These are phyloP conservation scores for Trialeurodes vaporariorum DNA, from an alignment of 1,140 invertebrate species.

Conservation along the genomic window DNA sequence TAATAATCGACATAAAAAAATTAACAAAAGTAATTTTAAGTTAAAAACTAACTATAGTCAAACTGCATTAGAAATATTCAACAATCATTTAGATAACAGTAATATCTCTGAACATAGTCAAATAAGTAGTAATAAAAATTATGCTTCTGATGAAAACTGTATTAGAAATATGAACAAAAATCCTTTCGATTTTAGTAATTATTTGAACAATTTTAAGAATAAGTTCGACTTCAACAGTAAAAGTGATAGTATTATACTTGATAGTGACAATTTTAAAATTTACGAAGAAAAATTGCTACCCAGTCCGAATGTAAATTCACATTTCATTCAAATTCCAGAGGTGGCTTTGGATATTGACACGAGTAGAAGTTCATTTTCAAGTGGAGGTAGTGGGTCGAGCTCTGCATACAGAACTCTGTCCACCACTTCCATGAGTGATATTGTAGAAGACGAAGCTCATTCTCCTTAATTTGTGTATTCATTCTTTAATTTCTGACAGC, in stretches of 20 bases:
- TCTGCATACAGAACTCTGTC: neutral
- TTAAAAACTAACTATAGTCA: constrained; percentile 11
- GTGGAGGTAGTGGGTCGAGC: constrained; percentile 35
- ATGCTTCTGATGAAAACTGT: neutral
- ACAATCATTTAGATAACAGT: constrained; percentile 9
- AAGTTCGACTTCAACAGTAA: constrained; percentile 35
- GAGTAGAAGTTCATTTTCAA: constrained; percentile 41
- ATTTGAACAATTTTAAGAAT: constrained; percentile 13
- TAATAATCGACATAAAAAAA: constrained; percentile 35
- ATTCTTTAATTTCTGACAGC: too few species aligned
- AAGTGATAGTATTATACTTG: constrained; percentile 36
- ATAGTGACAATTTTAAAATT: constrained; percentile 31
- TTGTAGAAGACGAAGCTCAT: neutral
- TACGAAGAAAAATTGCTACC: constrained; percentile 31
- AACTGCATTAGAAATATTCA: constrained; percentile 15
- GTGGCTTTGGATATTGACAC: constrained; percentile 37
- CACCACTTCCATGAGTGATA: neutral
- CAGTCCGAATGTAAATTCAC: constrained; percentile 35
- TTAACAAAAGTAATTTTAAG: constrained; percentile 27
- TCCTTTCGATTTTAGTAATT: constrained; percentile 12
- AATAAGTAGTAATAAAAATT: constrained; percentile 5
- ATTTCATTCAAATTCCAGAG: constrained; percentile 38
- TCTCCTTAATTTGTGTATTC: neutral
- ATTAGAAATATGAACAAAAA: constrained; percentile 4
- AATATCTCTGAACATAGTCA: constrained; percentile 1